Conservation (phyloP, 1,140 invertebrate genomes). For the Anagrus nilaparvatae region DNA sequence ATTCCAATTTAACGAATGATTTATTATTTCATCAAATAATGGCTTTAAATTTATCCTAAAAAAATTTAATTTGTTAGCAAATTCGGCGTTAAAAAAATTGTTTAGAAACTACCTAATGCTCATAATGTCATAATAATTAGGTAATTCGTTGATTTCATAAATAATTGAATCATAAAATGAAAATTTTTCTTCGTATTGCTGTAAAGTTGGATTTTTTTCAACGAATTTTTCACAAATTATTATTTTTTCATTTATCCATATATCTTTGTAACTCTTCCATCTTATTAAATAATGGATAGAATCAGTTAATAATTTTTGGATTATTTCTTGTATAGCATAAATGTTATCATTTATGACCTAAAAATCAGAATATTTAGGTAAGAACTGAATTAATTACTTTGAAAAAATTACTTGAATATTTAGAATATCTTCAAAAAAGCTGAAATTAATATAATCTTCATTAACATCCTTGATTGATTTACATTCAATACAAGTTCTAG, state of each 20-base stretch:
- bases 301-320: constrained; percentile 50
- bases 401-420: constrained; percentile 38
- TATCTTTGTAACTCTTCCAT: constrained; percentile 66
- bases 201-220: constrained; percentile 55
- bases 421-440: constrained; percentile 69
- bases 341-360: constrained; percentile 56
- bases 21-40: constrained; percentile 51
- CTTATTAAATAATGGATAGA: constrained; percentile 57
- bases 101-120: constrained; percentile 44
- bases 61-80: constrained; percentile 1
- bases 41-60: constrained; percentile 53
- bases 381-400: neutral
- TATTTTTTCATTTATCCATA: constrained; percentile 76
- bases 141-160: constrained; percentile 53
- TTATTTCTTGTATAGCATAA: constrained; percentile 52
- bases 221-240: constrained; percentile 66
- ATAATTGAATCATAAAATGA: constrained; percentile 70
- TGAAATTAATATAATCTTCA: constrained; percentile 51
- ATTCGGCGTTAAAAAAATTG: too few relatives aligned
- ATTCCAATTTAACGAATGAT: constrained; percentile 63
- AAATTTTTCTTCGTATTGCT: constrained; percentile 73
- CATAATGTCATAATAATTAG: constrained; percentile 48
- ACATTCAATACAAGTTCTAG: constrained; percentile 66
- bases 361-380: too few relatives aligned
- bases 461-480: constrained; percentile 43